A percentile compares a stretch with the other conserved stretches of the same genome.
Conservation (phyloP, 2,888 invertebrate genomes). For the Ichneumon xanthorius region DNA sequence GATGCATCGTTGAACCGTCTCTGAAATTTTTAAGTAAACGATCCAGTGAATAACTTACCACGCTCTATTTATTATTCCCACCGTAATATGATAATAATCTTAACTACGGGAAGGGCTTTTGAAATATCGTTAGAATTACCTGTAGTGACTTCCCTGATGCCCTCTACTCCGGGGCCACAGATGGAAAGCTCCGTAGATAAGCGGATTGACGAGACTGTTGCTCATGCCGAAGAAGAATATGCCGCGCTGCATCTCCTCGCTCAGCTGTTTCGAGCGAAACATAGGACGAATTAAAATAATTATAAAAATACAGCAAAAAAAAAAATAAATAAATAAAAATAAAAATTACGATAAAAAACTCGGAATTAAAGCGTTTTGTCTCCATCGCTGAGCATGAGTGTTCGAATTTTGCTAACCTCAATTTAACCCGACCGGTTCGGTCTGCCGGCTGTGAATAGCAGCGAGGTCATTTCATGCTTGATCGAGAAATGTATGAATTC, state of each 20-base stretch:
- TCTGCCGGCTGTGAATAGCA: not conserved
- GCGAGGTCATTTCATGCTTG: not conserved
- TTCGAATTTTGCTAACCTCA: not conserved
- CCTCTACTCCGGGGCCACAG: slow-evolving; percentile 88
- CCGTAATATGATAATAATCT: not conserved
- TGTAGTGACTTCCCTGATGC: slow-evolving; percentile 74
- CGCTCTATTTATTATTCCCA: too few species aligned
- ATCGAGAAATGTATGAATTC: not conserved
- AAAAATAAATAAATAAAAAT: too few species aligned
- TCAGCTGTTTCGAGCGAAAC: slow-evolving; percentile 85
- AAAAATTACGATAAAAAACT: too few species aligned
- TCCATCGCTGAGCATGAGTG: not conserved
- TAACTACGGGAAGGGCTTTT: not conserved
- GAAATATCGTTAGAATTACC: slow-evolving; percentile 70
- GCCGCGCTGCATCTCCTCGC: slow-evolving; percentile 89
- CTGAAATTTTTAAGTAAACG: slow-evolving; percentile 70
- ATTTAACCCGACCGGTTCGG: not conserved
- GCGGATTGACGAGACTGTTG: slow-evolving; percentile 93
- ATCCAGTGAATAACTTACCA: not conserved
- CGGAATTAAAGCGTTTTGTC: not conserved
- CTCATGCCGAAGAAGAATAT: slow-evolving; percentile 95
- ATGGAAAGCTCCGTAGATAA: slow-evolving; percentile 96
- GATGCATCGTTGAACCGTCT: slow-evolving; percentile 76
- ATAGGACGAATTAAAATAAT: not conserved
- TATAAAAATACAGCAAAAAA: not conserved